Evolutionary conservation across 1,140 invertebrate genomes (phyloP).

Genomic region (Acyrthosiphon pisum): DNA sequence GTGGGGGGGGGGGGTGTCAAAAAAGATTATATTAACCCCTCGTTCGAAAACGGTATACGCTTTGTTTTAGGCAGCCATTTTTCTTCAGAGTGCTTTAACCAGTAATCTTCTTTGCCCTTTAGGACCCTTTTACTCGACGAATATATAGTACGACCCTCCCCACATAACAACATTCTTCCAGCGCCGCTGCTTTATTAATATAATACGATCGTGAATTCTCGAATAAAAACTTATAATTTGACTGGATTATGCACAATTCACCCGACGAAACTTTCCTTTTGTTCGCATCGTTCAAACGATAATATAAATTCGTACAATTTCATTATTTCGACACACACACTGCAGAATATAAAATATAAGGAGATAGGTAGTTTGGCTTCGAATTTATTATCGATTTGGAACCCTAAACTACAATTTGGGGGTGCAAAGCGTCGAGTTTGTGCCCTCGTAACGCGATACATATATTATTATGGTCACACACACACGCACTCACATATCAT

Average conservation of each 20-base stretch:
- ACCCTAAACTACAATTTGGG: neutral
- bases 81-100: neutral
- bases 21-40: neutral
- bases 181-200: neutral
- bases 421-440: neutral
- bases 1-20: too few relatives aligned
- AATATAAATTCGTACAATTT: neutral
- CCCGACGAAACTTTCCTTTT: neutral
- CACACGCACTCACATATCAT: neutral
- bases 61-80: neutral
- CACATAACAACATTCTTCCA: conserved; percentile 3
- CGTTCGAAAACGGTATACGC: neutral
- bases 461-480: neutral
- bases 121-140: neutral
- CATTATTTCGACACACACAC: neutral
- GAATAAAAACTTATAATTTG: conserved; percentile 14
- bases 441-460: neutral
- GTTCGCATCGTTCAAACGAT: neutral
- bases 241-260: neutral
- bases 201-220: neutral
- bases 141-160: neutral
- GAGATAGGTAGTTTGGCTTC: neutral
- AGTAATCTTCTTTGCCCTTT: neutral
- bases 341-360: neutral
- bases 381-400: neutral